Conservation (phyloP, 2,797 vertebrate species). For the Gymnoscopelus braueri region DNA sequence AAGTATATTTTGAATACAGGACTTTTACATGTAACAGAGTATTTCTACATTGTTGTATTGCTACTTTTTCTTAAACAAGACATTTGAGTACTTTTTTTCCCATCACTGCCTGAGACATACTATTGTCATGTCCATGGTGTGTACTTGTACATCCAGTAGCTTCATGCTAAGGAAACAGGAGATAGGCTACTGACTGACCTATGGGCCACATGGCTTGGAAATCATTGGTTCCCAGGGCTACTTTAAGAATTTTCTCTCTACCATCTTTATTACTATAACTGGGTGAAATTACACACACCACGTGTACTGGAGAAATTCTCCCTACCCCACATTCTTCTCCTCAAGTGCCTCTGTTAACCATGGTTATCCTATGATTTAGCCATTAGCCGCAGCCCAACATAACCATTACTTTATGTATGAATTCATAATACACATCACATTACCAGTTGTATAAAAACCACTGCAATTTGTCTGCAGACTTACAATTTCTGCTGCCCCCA, state of each 20-base stretch:
- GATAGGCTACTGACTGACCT: too few relatives aligned
- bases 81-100: too few relatives aligned
- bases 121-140: too few relatives aligned
- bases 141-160: too few relatives aligned
- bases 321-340: constrained; percentile 56
- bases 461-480: constrained; percentile 61
- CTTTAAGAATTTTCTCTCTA: constrained; percentile 1
- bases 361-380: constrained; percentile 61
- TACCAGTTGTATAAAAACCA: constrained; percentile 60
- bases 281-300: constrained; percentile 53
- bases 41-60: too few relatives aligned
- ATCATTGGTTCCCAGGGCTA: too few relatives aligned
- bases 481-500: constrained; percentile 40
- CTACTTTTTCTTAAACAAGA: too few relatives aligned
- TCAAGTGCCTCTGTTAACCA: constrained; percentile 57
- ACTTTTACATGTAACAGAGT: too few relatives aligned
- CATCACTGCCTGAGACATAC: too few relatives aligned
- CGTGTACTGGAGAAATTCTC: constrained; percentile 44
- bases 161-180: too few relatives aligned
- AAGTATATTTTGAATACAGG: too few relatives aligned
- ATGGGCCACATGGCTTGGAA: neutral
- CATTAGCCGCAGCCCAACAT: constrained; percentile 60
- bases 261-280: constrained; percentile 37
- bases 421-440: constrained; percentile 59
- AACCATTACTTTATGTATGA: constrained; percentile 56